Evolutionary conservation across 2,797 vertebrate genomes (phyloP), one percentile per base, ranked within the genome.

Genomic region (Paratrypauchen microcephalus): DNA sequence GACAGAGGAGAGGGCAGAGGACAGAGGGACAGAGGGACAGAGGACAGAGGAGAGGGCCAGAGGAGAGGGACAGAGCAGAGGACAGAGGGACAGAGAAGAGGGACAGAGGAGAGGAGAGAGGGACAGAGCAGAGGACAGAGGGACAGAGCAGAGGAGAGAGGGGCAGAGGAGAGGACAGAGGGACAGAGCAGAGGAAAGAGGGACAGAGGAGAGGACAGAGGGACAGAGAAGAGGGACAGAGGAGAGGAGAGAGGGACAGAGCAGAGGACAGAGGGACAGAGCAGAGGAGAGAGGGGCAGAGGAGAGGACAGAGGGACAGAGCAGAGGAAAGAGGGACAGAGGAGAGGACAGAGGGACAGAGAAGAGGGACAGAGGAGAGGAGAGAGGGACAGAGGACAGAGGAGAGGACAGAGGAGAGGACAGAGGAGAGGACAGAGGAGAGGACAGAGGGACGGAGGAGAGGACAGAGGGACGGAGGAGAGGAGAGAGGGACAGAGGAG

Each of bases 241-340:
- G 30, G 5, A 32, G 30, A 32, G 30, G 30, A 32, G 19, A 54
- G n/a, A 21, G n/a, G 6, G 7, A 21, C 1, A 21, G 6, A 2
- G 15, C 1, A 52, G 19, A 21, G n/a, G 19, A 52, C 75, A 80
- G 80, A 79, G 78, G 86, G n/a, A n/a, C n/a, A n/a, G n/a, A n/a
- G n/a, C n/a, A 30, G 28, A 30, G 30, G 30, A 32, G 19, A 54
- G n/a, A 7, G 1, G 48, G 6, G 1, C 5, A 18, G 48, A n/a
- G 48, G 6, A n/a, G 19, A n/a, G 16, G 19, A 52, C 75, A 80
- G 80, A 79, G 78, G 86, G n/a, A n/a, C n/a, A n/a, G n/a, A n/a
- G n/a, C n/a, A n/a, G n/a, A n/a, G n/a, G n/a, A n/a, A n/a, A n/a
- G 6, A 45, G 41, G 18, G 16, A 30, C 0, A 19, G 18, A 19